Evolutionary conservation across 2,797 vertebrate genomes (phyloP).

Genomic region (Tiaroga cobitis): DNA sequence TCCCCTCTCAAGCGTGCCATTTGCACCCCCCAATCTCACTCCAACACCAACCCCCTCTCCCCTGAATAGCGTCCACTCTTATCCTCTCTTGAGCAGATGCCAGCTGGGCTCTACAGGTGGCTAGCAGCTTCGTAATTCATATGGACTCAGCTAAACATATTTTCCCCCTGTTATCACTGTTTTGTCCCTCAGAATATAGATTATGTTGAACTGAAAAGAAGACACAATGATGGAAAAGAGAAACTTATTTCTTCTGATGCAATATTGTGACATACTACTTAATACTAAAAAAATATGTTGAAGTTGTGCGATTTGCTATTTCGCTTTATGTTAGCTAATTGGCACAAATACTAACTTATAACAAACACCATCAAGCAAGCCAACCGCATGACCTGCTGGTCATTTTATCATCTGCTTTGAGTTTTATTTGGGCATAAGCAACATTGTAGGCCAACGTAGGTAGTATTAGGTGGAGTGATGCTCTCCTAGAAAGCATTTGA

Average conservation of each 20-base stretch:
- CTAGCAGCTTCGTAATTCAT: conserved; percentile 51
- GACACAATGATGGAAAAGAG: background rate
- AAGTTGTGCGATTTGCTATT: background rate
- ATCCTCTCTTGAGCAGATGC: conserved; percentile 70
- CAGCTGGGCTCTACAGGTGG: conserved; percentile 76
- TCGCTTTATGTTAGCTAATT: background rate
- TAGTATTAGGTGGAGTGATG: too few relatives aligned
- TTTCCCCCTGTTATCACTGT: background rate
- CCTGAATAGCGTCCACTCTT: conserved; percentile 12
- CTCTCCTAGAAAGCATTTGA: background rate
- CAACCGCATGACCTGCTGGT: background rate
- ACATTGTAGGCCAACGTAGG: background rate
- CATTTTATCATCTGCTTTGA: background rate
- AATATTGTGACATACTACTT: background rate
- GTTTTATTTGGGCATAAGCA: background rate
- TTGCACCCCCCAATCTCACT: conserved; percentile 62
- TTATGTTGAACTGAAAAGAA: background rate
- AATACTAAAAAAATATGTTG: background rate
- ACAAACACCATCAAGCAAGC: background rate
- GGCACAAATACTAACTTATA: background rate
- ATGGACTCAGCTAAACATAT: background rate
- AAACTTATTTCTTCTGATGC: background rate
- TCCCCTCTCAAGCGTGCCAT: conserved; percentile 75
- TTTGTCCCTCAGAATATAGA: background rate
- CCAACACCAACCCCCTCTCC: conserved; percentile 55